These are phyloP conservation scores for Enteromius fasciolatus DNA, from an alignment of 2,797 vertebrate genomes.

Conservation along the genomic window DNA sequence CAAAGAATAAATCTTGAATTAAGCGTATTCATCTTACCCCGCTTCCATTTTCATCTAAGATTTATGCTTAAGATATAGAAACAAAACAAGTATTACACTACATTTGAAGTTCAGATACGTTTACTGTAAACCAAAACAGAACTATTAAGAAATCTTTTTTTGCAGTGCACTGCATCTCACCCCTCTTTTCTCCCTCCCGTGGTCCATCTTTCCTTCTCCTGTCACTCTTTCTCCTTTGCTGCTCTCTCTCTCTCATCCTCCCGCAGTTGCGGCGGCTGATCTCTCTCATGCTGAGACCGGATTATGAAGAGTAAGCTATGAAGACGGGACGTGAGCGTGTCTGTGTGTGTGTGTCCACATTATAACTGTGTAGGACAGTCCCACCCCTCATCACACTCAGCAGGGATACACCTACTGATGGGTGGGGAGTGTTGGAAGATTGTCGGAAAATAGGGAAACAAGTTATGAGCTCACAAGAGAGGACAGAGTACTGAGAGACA, in stretches of 20 bases:
- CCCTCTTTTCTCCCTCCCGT: slow-evolving; percentile 45
- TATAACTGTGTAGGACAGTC: slow-evolving; percentile 48
- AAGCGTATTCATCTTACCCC: neutral
- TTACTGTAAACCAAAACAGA: neutral
- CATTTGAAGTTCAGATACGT: neutral
- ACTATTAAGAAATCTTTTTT: neutral
- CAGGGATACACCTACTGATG: slow-evolving; percentile 54
- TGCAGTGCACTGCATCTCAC: slow-evolving; percentile 32
- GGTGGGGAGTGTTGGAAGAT: slow-evolving; percentile 21
- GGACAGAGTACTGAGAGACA: neutral
- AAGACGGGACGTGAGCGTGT: slow-evolving; percentile 26
- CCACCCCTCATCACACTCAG: slow-evolving; percentile 51
- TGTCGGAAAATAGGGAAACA: slow-evolving; percentile 22
- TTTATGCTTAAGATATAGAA: neutral
- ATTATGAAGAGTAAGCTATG: slow-evolving; percentile 54
- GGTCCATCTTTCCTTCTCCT: slow-evolving; percentile 43
- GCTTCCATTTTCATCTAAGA: neutral
- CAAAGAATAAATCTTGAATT: slow-evolving; percentile 2
- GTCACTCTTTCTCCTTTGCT: slow-evolving; percentile 45
- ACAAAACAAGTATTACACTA: neutral
- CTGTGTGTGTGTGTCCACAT: slow-evolving; percentile 32
- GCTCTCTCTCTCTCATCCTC: slow-evolving; percentile 49
- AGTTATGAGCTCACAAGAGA: neutral
- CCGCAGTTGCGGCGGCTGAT: slow-evolving; percentile 53
- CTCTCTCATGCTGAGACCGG: slow-evolving; percentile 56